Base-by-base conservation (phyloP, 1,140 invertebrate species). In the Archegozetes longisetosus region DNA sequence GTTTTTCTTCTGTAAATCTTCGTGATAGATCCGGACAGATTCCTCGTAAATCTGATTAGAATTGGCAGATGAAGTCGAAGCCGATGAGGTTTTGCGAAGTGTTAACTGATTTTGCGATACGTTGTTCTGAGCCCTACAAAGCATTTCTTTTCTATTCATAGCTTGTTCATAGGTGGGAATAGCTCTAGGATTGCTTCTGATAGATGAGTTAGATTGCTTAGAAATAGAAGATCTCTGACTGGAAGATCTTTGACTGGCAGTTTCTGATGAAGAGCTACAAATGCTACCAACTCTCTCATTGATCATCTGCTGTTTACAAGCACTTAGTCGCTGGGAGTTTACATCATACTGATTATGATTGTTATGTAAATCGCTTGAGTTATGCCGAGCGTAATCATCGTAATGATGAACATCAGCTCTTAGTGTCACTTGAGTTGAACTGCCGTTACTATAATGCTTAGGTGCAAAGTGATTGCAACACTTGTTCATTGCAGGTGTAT, bases 31-130 rank as follows among this genome's bases (percentile, higher is more conserved):
- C 55, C 70, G 65, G 47, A 74, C 53, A 6, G 73, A 75, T 58
- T 74, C 67, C 63, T 74, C 72, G 64, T 75, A 75, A 25, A 76
- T 60, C 47, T 70, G 60, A 60, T 70, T 70, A 9, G 32, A 40
- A 17, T 40, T 40, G 32, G 32, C 32, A 62, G 74, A 72, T 55
- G 68, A 9, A 17, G 32, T 40, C 32, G 32, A 40, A 6, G 32
- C 32, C 68, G 53, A 69, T 58, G 51, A 68, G 66, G 51, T 70
- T 68, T 53, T 68, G 64, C 58, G 70, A 68, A 22, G 67, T 53
- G 32, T 17, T 40, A 40, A n/a, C 55, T 54, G 52, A 28, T 20
- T 28, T 24, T 27, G 14, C 12, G 29, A 40, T 51, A 55, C 52
- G 12, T 49, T 46, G 22, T 58, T 61, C 22, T 68, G 55, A 26